A percentile compares a stretch with the other conserved stretches of the same genome.
phyloP scores from a whole-genome alignment of 2,113 vertebrate genomes.

The Bettongia penicillata region DNA sequence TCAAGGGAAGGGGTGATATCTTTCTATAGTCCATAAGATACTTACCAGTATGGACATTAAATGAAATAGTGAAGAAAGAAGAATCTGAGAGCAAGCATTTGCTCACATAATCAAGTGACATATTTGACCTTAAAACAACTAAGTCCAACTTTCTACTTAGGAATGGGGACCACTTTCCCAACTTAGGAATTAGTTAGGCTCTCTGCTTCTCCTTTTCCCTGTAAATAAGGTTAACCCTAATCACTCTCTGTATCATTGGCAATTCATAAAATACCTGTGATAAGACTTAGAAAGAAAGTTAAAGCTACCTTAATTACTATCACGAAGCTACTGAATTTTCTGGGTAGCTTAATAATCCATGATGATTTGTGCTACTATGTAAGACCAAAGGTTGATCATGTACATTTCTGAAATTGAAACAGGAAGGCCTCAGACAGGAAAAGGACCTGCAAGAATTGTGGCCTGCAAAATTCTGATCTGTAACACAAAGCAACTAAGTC shows the following conservation, averaged over 20 bases:
- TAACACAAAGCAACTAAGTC: background rate
- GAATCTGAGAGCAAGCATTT: constrained; percentile 14
- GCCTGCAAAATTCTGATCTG: background rate
- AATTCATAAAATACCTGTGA: background rate
- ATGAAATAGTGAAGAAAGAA: background rate
- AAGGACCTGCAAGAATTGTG: background rate
- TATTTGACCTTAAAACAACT: background rate
- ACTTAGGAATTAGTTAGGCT: constrained; percentile 37
- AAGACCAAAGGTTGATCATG: constrained; percentile 34
- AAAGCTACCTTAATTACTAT: constrained; percentile 32
- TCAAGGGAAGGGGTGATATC: background rate
- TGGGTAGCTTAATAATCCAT: background rate
- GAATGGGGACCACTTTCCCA: background rate
- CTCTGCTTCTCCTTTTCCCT: constrained; percentile 3
- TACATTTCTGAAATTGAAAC: constrained; percentile 50
- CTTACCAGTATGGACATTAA: background rate
- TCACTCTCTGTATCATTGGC: background rate
- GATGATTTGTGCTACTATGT: constrained; percentile 12
- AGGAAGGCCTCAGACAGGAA: background rate
- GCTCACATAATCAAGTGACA: background rate
- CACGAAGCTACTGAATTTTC: constrained; percentile 14
- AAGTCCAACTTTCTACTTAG: constrained; percentile 38
- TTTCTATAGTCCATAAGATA: background rate
- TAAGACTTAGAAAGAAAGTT: constrained; percentile 24
- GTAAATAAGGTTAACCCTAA: background rate